phyloP scores from a whole-genome alignment of 1,140 invertebrate species.

The Scaptomyza pallida region DNA sequence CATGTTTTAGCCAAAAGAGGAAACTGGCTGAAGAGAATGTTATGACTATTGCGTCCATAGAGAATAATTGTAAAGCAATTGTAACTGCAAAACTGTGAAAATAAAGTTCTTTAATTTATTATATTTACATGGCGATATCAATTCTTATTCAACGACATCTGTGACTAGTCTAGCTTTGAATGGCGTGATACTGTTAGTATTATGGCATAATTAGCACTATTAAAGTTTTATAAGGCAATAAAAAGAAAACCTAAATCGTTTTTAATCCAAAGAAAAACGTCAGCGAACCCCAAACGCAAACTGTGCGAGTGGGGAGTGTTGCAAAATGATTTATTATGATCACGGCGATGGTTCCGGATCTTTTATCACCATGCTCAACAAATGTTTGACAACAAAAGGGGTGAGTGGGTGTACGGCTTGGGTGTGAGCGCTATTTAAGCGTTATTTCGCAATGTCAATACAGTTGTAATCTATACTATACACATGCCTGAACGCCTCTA shows the following conservation, averaged over 20 bases:
- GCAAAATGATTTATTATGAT: slow-evolving; percentile 27
- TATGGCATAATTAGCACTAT: slow-evolving; percentile 5
- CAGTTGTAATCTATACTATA: slow-evolving; percentile 24
- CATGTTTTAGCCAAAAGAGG: slow-evolving; percentile 42
- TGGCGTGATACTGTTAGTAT: background rate
- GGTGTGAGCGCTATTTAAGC: too few species aligned
- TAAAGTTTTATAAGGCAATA: slow-evolving; percentile 9
- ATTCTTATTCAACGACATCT: background rate
- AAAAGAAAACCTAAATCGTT: slow-evolving; percentile 1
- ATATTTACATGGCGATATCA: slow-evolving; percentile 15
- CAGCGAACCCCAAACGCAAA: background rate
- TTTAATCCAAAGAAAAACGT: slow-evolving; percentile 6
- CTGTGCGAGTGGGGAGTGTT: background rate
- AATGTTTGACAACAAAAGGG: background rate
- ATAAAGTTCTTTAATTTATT: slow-evolving; percentile 33
- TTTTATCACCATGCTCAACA: slow-evolving; percentile 6
- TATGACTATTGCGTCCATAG: slow-evolving; percentile 13
- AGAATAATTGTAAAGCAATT: slow-evolving; percentile 13
- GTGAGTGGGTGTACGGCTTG: background rate
- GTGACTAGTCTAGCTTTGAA: background rate
- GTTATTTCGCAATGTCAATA: slow-evolving; percentile 37
- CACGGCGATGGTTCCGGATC: slow-evolving; percentile 49
- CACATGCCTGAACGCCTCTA: slow-evolving; percentile 2
- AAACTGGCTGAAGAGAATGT: slow-evolving; percentile 16
- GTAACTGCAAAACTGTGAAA: slow-evolving; percentile 16